Base-by-base conservation (phyloP, 2,888 invertebrate genomes). In the Phengaris arion region DNA sequence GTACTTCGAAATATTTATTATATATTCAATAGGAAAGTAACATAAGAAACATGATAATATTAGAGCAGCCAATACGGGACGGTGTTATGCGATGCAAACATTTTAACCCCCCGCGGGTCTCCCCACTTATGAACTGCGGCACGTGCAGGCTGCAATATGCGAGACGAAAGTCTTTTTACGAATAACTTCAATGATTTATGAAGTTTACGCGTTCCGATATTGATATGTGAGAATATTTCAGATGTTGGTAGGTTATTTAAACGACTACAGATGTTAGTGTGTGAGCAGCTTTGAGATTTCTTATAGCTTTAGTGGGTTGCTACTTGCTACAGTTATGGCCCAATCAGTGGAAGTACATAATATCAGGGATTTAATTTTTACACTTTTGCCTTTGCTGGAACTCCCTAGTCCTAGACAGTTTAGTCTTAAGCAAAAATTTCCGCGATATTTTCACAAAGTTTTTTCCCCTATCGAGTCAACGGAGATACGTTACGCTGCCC, bases 151-250 rank as follows among this genome's bases (percentile, higher is more conserved):
- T 89, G 92, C 93, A 93, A 93, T 93, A 92, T 92, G 93, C 90
- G 79, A 80, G 84, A 83, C 85, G 87, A 85, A 87, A 88, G 86
- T 87, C 88, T 91, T 92, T 92, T 92, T 92, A 92, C 92, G 93
- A 93, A 92, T 92, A 90, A 88, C 89, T 89, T 82, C 86, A 89
- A 90, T 92, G 92, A 92, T 92, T 93, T 93, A 93, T 91, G 87
- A 88, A 88, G 85, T 87, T 80, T 79, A 83, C 81, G 81, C 55
- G 52, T 68, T 69, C 48, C 80, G 80, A 82, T 84, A 82, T 82
- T 81, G 81, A 82, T 83, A 22, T 52, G 68, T 10, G 68, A 46
- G 68, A 68, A 35, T 35, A 35, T 35, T 91, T 89, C 87, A 22
- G 59, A 59, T 22, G 15, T 59, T 48, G 48, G 22, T 15, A 15